Percentiles rank a stretch among this genome's conserved stretches.
These are phyloP conservation scores for Hetaerina titia DNA, from an alignment of 2,888 invertebrate species.

Conservation along the genomic window DNA sequence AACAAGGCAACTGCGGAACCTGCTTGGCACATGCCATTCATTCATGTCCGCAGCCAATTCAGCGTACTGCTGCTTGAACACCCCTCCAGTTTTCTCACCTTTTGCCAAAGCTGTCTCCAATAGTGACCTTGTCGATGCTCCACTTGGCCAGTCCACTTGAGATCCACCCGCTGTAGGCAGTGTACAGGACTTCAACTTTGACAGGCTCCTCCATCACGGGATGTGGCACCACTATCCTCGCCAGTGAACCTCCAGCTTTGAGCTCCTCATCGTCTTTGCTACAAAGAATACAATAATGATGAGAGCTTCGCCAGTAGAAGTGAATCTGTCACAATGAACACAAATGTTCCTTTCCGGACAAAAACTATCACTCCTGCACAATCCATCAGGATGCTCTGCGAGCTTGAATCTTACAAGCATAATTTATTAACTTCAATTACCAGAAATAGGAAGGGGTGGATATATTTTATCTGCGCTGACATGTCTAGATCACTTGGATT, in stretches of 20 bases:
- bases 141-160: slow-evolving; percentile 89
- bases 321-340: background rate
- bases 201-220: slow-evolving; percentile 87
- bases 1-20: too few species aligned
- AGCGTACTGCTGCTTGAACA: too few species aligned
- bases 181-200: slow-evolving; percentile 87
- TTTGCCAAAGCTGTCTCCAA: slow-evolving; percentile 92
- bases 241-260: slow-evolving; percentile 85
- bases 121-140: slow-evolving; percentile 89
- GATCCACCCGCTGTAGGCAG: slow-evolving; percentile 94
- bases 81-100: slow-evolving; percentile 78
- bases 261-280: slow-evolving; percentile 90
- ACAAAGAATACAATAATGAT: slow-evolving; percentile 71
- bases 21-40: too few species aligned
- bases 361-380: too few species aligned
- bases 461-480: too few species aligned
- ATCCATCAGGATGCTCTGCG: too few species aligned
- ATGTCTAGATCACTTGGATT: too few species aligned
- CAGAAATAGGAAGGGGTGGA: too few species aligned
- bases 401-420: too few species aligned
- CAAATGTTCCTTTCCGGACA: background rate
- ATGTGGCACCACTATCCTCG: slow-evolving; percentile 92
- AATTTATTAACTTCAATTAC: too few species aligned
- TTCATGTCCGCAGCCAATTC: too few species aligned
- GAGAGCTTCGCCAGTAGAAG: background rate